Evolutionary conservation across 2,888 invertebrate species (phyloP), one percentile per base, ranked within the genome.

Genomic region (Leistus spinibarbis): DNA sequence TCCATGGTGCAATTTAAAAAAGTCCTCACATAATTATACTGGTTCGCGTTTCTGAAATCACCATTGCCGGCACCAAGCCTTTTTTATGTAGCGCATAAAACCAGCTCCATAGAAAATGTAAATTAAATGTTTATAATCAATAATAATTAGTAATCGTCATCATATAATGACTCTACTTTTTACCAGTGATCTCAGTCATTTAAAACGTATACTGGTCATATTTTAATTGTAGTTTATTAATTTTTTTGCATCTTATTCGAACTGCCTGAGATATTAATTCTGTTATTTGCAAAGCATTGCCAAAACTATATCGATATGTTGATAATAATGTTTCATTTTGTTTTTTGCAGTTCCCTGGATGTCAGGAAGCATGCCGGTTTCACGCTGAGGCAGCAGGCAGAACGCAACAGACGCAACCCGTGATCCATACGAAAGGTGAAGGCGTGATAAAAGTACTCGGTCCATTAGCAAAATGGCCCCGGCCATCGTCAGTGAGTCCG

Each of bases 271-370:
- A 7, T 56, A 56, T 56, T 17, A n/a, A n/a, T n/a, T n/a, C n/a
- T n/a, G n/a, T n/a, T 40, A 40, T 40, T 40, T 40, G 2, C 10
- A 40, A 40, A 3, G 5, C 40, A 27, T 7, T 40, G 1, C 7
- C 5, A 40, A 10, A 10, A 40, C 7, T 40, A n/a, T n/a, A n/a
- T n/a, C n/a, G n/a, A 16, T 62, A 62, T 20, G 10, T 62, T 17
- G 3, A 24, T 24, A 64, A 9, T 24, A 64, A 64, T 16, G 60
- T 60, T 2, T 60, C n/a, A n/a, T n/a, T n/a, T n/a, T n/a, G n/a
- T n/a, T n/a, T n/a, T n/a, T 88, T 87, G 72, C 89, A 92, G 92
- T 91, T 91, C 82, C 90, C 91, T 69, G 92, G 92, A 67, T 92
- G 92, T 84, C 91, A 91, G 84, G 90, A 91, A 79, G 91, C 92